A percentile compares a stretch with the other conserved stretches of the same genome.
Conservation (phyloP, 1,140 invertebrate species). For the Drosophila pseudoananassae region DNA sequence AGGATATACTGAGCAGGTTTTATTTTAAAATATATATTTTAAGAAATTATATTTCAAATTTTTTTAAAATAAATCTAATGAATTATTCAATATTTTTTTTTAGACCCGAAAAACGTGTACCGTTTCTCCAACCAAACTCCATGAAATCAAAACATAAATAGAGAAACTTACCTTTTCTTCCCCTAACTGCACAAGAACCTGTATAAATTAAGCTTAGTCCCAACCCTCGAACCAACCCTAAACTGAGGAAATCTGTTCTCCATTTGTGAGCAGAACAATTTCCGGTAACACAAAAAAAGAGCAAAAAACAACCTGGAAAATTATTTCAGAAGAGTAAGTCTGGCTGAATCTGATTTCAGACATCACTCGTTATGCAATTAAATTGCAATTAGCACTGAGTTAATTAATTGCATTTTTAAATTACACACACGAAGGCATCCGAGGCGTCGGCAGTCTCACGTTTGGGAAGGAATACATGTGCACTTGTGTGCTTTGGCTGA, state of each 20-base stretch:
- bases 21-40: too few relatives aligned
- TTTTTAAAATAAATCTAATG: too few relatives aligned
- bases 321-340: constrained; percentile 2
- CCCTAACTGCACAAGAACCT: background rate
- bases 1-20: too few relatives aligned
- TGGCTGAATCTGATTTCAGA: constrained; percentile 17
- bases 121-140: background rate
- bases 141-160: background rate
- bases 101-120: background rate
- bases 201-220: constrained; percentile 9
- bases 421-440: constrained; percentile 21
- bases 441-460: constrained; percentile 8
- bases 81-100: background rate
- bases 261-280: constrained; percentile 45
- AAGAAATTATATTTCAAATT: too few relatives aligned
- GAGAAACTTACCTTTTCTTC: background rate
- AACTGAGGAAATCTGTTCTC: constrained; percentile 37
- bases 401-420: constrained; percentile 75
- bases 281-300: constrained; percentile 22
- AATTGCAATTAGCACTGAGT: constrained; percentile 71
- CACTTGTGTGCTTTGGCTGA: constrained; percentile 39
- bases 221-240: constrained; percentile 3
- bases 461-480: constrained; percentile 4
- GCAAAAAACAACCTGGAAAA: background rate
- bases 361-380: constrained; percentile 54